Evolutionary conservation across 1,140 invertebrate genomes (phyloP).

Genomic region (Drosophila lacteicornis): DNA sequence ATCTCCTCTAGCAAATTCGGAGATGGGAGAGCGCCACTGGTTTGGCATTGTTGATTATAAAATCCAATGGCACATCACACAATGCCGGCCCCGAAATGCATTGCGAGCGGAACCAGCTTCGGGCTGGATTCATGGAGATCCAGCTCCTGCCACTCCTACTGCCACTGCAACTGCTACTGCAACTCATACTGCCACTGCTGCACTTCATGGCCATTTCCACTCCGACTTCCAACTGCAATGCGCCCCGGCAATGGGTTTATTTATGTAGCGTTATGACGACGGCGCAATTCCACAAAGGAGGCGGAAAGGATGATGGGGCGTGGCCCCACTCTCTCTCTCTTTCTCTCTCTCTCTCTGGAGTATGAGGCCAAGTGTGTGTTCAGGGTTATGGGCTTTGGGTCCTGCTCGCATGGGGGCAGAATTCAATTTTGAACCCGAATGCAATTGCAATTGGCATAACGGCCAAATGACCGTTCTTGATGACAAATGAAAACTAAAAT

Average conservation of each 20-base stretch:
- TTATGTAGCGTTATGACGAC: constrained; percentile 79
- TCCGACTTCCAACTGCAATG: constrained; percentile 64
- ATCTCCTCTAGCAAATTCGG: constrained; percentile 3
- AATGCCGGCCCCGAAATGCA: constrained; percentile 64
- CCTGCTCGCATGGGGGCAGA: constrained; percentile 36
- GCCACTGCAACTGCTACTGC: not conserved
- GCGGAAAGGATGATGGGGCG: constrained; percentile 15
- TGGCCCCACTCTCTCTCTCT: constrained; percentile 2
- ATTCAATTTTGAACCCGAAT: constrained; percentile 76
- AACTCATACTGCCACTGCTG: not conserved
- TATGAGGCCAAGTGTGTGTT: constrained; percentile 6
- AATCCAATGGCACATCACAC: constrained; percentile 74
- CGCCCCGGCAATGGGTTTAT: constrained; percentile 75
- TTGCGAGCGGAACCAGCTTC: constrained; percentile 58
- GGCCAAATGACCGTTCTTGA: constrained; percentile 64
- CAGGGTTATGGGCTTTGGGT: constrained; percentile 49
- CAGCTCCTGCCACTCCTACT: constrained; percentile 1
- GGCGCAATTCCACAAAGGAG: constrained; percentile 45
- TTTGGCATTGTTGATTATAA: constrained; percentile 82
- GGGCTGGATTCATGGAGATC: constrained; percentile 26
- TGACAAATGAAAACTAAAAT: constrained; percentile 81
- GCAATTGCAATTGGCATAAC: constrained; percentile 79
- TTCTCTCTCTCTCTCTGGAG: not conserved
- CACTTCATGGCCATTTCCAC: constrained; percentile 7
- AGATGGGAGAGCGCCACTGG: constrained; percentile 48